Percentiles rank a stretch among this genome's conserved stretches.
These are phyloP conservation scores for Chrysolophus pictus DNA, from an alignment of 2,797 vertebrate genomes.

Conservation along the genomic window DNA sequence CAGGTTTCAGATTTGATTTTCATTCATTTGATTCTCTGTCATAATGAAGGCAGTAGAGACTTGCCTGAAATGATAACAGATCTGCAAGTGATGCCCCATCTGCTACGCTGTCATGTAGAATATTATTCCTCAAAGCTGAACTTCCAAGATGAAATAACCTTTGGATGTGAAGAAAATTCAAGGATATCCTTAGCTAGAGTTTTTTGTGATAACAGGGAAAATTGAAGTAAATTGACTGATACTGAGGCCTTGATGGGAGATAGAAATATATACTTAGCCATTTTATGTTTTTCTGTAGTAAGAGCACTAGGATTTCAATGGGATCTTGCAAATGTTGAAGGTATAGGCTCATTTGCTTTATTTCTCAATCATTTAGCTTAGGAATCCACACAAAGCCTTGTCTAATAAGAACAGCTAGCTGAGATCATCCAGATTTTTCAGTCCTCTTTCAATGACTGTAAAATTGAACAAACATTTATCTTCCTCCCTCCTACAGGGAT, in stretches of 20 bases:
- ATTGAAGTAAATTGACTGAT: neutral
- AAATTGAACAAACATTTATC: neutral
- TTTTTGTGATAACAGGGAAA: neutral
- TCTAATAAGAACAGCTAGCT: neutral
- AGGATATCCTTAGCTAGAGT: neutral
- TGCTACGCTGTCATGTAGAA: constrained; percentile 13
- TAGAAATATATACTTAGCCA: neutral
- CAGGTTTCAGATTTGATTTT: constrained; percentile 29
- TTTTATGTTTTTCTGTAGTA: neutral
- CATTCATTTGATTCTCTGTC: neutral
- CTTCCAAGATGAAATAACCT: neutral
- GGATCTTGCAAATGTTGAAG: neutral
- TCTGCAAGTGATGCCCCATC: constrained; percentile 4
- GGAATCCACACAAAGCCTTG: neutral
- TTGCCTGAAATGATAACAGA: constrained; percentile 27
- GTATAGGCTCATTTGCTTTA: neutral
- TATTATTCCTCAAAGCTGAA: constrained; percentile 39
- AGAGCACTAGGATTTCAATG: neutral
- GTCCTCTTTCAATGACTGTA: neutral
- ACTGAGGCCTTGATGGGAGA: neutral
- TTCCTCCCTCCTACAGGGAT: neutral
- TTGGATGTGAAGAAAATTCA: neutral
- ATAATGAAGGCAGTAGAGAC: constrained; percentile 31
- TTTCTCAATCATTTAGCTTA: neutral
- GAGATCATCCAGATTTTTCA: neutral